phyloP scores from a whole-genome alignment of 2,797 vertebrate species.

The Lepus oiostolus region DNA sequence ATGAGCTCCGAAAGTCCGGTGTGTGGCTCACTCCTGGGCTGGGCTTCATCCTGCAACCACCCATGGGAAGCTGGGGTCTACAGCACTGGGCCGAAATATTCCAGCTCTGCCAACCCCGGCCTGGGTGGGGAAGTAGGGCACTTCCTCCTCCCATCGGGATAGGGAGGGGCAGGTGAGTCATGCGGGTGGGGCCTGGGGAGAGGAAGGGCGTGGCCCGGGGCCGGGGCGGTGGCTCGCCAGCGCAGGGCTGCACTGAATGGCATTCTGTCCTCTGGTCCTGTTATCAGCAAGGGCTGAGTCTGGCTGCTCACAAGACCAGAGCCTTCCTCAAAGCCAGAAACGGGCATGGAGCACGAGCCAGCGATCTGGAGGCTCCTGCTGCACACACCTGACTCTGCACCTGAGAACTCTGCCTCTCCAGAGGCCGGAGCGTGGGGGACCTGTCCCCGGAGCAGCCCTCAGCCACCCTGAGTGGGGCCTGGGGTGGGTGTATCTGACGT shows the following conservation, averaged over 20 bases:
- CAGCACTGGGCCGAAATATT: neutral
- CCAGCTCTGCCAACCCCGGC: neutral
- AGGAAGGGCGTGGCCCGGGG: neutral
- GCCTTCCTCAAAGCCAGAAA: neutral
- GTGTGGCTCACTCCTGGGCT: fast-evolving
- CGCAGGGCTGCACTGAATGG: neutral
- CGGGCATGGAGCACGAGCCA: neutral
- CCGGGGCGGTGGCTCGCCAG: neutral
- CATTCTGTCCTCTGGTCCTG: neutral
- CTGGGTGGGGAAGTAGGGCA: neutral
- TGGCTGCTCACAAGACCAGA: neutral
- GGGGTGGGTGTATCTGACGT: no score
- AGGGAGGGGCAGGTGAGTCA: neutral
- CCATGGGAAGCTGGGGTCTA: no score
- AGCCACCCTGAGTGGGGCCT: no score
- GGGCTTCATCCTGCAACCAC: no score
- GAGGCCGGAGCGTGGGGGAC: neutral
- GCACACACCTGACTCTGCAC: neutral
- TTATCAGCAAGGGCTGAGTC: neutral
- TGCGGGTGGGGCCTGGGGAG: neutral
- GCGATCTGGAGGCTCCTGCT: neutral
- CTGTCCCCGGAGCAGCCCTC: neutral
- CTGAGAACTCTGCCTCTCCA: neutral
- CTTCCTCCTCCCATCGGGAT: neutral
- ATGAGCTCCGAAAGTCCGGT: neutral